Percentiles rank a stretch among this genome's conserved stretches.
phyloP scores from a whole-genome alignment of 2,888 invertebrate genomes.

The Pyralis farinalis region DNA sequence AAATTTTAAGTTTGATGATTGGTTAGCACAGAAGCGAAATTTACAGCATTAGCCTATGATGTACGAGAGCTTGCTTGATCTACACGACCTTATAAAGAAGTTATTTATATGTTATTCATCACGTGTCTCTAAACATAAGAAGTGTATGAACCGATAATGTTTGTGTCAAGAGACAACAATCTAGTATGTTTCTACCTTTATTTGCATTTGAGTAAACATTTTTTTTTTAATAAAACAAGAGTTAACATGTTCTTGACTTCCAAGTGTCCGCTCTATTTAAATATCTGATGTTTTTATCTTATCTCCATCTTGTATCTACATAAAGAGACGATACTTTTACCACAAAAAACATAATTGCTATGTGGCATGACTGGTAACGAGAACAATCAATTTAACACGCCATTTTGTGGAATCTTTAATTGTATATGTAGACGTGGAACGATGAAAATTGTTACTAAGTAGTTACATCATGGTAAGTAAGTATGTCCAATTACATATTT shows the following conservation, averaged over 20 bases:
- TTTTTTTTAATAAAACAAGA: not conserved
- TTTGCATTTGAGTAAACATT: too few relatives aligned
- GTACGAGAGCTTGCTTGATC: too few relatives aligned
- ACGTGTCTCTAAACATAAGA: too few relatives aligned
- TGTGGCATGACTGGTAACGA: not conserved
- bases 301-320: slow-evolving; percentile 7
- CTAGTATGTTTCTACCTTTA: too few relatives aligned
- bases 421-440: not conserved
- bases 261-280: not conserved
- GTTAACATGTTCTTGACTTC: not conserved
- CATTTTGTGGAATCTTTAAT: slow-evolving; percentile 1
- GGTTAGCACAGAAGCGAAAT: too few relatives aligned
- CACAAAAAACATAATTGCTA: slow-evolving; percentile 9
- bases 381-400: not conserved
- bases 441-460: not conserved
- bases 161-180: too few relatives aligned
- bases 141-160: too few relatives aligned
- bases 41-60: too few relatives aligned
- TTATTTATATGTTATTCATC: too few relatives aligned
- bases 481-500: too few relatives aligned
- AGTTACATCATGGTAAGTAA: not conserved
- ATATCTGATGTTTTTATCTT: slow-evolving; percentile 3
- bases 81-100: too few relatives aligned
- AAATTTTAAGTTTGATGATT: too few relatives aligned
- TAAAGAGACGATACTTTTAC: slow-evolving; percentile 3